Evolutionary conservation across 1,140 invertebrate genomes (phyloP).

Genomic region (Mesaphorura yosii): DNA sequence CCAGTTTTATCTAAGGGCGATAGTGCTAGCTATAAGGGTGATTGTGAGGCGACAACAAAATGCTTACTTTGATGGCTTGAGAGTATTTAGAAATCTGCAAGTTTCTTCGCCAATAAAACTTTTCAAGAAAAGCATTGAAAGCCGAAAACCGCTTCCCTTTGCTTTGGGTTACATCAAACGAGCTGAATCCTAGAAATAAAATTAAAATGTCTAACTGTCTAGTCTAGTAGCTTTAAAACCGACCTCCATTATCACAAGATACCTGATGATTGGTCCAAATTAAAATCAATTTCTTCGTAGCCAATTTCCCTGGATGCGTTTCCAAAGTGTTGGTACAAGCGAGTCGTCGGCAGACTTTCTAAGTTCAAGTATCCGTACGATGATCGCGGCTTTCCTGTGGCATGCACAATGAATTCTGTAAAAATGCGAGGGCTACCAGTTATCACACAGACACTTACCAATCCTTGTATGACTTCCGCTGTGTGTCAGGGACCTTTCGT

Average conservation of each 20-base stretch:
- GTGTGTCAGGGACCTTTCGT: no score
- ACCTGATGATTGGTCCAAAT: slow-evolving; percentile 14
- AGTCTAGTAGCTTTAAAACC: background rate
- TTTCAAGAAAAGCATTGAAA: slow-evolving; percentile 14
- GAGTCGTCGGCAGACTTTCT: slow-evolving; percentile 19
- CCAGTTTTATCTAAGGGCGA: slow-evolving; percentile 20
- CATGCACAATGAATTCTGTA: no score
- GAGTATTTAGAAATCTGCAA: slow-evolving; percentile 20
- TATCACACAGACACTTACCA: no score
- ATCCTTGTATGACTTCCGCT: no score
- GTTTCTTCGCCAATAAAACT: slow-evolving; percentile 12
- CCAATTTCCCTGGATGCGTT: slow-evolving; percentile 18
- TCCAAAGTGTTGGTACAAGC: slow-evolving; percentile 7
- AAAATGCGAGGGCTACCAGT: no score
- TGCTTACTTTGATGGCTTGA: slow-evolving; percentile 19
- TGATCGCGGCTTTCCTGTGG: no score
- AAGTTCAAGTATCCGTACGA: background rate
- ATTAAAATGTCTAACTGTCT: background rate
- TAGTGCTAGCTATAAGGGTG: background rate
- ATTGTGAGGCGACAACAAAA: no score
- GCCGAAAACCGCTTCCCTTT: slow-evolving; percentile 16
- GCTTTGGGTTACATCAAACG: slow-evolving; percentile 17
- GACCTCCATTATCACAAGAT: no score
- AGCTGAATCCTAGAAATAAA: slow-evolving; percentile 7
- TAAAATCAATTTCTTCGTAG: slow-evolving; percentile 5